These are phyloP conservation scores for Caenorhabditis afra DNA, from an alignment of 2,888 invertebrate genomes.

Conservation along the genomic window DNA sequence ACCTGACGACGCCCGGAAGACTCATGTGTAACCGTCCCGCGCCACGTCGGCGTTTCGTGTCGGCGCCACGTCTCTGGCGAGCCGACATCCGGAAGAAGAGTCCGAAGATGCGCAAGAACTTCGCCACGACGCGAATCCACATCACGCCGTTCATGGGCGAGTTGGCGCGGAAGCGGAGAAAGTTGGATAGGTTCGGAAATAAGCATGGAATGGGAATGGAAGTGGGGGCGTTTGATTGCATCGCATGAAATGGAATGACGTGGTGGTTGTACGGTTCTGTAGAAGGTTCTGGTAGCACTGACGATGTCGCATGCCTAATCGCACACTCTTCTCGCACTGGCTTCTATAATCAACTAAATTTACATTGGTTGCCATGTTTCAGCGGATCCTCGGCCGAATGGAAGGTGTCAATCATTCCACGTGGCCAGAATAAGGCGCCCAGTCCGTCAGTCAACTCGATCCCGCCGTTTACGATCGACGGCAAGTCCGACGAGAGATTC, in stretches of 20 bases:
- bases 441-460: conserved; percentile 29
- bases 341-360: not conserved
- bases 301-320: not conserved
- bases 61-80: conserved; percentile 18
- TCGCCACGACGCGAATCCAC: conserved; percentile 48
- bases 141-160: conserved; percentile 52
- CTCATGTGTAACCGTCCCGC: conserved; percentile 36
- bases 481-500: conserved; percentile 55
- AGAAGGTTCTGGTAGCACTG: conserved; percentile 7
- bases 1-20: conserved; percentile 31
- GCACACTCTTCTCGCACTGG: conserved; percentile 1
- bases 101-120: conserved; percentile 31
- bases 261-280: not conserved
- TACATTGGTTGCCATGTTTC: conserved; percentile 12
- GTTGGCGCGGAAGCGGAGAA: conserved; percentile 39
- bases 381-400: conserved; percentile 52
- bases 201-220: not conserved
- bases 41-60: conserved; percentile 25
- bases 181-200: conserved; percentile 55
- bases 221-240: no score
- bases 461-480: conserved; percentile 49
- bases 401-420: conserved; percentile 58
- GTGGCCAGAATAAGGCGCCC: conserved; percentile 31
- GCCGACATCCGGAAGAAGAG: conserved; percentile 22
- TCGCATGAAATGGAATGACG: not conserved